Evolutionary conservation across 30 jellyfish, hydroid and myxozoan genomes (phyloP), one percentile per base, ranked within the genome.

Genomic region (Hydractinia symbiolongicarpus): DNA sequence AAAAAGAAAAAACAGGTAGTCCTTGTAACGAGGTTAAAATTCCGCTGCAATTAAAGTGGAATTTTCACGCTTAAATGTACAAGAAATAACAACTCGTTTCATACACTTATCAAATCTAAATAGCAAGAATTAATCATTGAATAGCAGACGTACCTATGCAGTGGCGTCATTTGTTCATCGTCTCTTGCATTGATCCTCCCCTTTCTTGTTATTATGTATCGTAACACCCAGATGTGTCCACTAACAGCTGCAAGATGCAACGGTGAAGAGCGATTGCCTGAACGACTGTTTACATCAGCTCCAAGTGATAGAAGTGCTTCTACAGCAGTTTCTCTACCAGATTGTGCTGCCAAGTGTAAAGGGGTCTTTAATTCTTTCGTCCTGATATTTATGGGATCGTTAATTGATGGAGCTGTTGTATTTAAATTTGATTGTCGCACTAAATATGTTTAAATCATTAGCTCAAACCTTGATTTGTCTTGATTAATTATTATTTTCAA

Each of bases 201-300:
- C 7, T 84, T 55, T 40, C 78, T 85, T 11, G 9, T 51, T 55
- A 86, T 55, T 9, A 91, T 82, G 14, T 13, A 61, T 16, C 58
- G 54, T 21, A 94, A 94, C 50, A 91, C 91, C 52, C 50, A 51
- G n/a, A 66, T 58, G 54, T 83, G 93, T 11, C 96, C 97, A 82
- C 87, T 78, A 55, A 80, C 66, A 9, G 96, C 97, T 30, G 97
- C 97, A 53, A 91, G 68, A 76, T 91, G 97, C 52, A 91, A 88
- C 54, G 97, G 96, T 4, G 95, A 20, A 66, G 62, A 78, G 15
- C 40, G 72, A 13, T 81, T 81, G 57, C 86, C 82, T 53, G 93
- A 90, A 50, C 70, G 53, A 9, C 79, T 81, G 57, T 83, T 86
- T 1, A 91, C 86, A 73, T 86, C 83, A 5, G 96, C 97, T 52